phyloP scores from a whole-genome alignment of 2,888 invertebrate genomes.

The Tetranychus truncatus region DNA sequence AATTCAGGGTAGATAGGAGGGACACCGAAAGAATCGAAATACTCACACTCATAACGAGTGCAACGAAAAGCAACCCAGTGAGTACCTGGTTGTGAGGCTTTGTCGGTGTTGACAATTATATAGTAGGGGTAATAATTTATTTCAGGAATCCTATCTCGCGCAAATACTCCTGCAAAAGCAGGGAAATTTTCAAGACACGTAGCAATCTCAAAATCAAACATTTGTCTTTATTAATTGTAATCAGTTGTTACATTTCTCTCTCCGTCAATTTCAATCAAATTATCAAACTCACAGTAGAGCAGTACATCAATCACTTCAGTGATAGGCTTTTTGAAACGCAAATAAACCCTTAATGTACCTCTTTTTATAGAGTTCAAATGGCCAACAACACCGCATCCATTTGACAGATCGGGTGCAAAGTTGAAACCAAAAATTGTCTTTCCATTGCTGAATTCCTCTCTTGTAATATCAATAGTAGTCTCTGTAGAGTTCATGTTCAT shows the following conservation, averaged over 20 bases:
- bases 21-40: constrained; percentile 18
- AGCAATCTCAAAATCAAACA: background rate
- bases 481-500: background rate
- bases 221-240: background rate
- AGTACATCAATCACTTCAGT: background rate
- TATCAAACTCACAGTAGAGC: constrained; percentile 12
- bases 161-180: constrained; percentile 7
- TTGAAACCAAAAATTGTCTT: constrained; percentile 10
- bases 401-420: constrained; percentile 12
- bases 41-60: constrained; percentile 3
- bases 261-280: background rate
- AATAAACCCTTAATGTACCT: constrained; percentile 8
- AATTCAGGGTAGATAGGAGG: constrained; percentile 3
- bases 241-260: background rate
- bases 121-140: background rate
- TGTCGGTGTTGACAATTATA: constrained; percentile 12
- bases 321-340: background rate
- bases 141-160: background rate
- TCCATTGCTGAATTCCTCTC: background rate
- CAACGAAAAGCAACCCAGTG: constrained; percentile 15
- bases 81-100: background rate
- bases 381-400: constrained; percentile 8
- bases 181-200: background rate
- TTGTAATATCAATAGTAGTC: background rate
- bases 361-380: constrained; percentile 5